Evolutionary conservation across 2,113 vertebrate species (phyloP).

Genomic region (Muscicapa adusta): DNA sequence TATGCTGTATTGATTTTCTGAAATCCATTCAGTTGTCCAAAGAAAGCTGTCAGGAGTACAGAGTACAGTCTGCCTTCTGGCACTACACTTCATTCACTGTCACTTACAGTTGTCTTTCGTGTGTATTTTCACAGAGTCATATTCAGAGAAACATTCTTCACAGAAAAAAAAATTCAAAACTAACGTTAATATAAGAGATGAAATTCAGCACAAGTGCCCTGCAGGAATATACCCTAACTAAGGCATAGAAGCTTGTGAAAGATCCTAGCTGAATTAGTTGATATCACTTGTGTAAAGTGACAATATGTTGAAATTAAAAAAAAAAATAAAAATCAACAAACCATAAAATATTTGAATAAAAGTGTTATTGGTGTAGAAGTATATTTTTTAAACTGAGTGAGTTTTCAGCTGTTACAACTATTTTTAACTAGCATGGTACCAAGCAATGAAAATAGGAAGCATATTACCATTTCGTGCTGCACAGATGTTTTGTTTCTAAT

Average conservation of each 20-base stretch:
- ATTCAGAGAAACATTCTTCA: neutral
- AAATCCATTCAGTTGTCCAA: neutral
- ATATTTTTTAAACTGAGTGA: neutral
- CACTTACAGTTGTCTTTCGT: neutral
- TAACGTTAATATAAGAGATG: neutral
- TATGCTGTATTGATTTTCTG: neutral
- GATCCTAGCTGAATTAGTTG: neutral
- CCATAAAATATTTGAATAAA: rapidly evolving
- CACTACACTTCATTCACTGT: rapidly evolving
- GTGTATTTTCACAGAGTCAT: neutral
- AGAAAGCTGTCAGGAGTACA: neutral
- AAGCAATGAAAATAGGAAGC: neutral
- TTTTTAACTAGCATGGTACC: neutral
- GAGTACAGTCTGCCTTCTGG: neutral
- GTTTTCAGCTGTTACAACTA: rapidly evolving
- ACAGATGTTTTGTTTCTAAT: neutral
- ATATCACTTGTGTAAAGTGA: neutral
- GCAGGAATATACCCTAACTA: neutral
- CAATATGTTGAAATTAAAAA: neutral
- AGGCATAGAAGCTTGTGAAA: neutral
- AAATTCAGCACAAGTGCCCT: neutral
- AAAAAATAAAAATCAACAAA: neutral
- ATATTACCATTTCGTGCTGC: neutral
- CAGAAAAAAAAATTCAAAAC: neutral
- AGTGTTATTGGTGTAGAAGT: neutral